These are phyloP conservation scores for Callaeas wilsoni DNA, from an alignment of 2,113 vertebrate genomes.

Conservation along the genomic window DNA sequence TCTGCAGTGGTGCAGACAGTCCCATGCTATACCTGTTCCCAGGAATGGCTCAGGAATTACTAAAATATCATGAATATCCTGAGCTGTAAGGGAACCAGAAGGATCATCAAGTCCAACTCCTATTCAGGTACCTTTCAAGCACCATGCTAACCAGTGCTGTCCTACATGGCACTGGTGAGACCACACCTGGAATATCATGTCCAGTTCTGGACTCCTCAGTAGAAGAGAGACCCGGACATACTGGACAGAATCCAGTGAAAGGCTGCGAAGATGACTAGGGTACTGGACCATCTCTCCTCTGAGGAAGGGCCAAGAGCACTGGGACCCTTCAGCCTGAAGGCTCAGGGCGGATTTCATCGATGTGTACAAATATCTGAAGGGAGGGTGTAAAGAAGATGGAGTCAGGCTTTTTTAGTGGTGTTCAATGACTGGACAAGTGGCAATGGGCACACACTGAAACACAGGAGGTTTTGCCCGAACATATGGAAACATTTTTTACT, in stretches of 20 bases:
- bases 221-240: background rate
- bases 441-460: background rate
- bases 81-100: background rate
- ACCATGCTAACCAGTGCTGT: background rate
- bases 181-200: background rate
- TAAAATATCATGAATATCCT: background rate
- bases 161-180: background rate
- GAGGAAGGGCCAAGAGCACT: background rate
- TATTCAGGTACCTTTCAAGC: background rate
- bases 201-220: background rate
- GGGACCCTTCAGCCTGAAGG: background rate
- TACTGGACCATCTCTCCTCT: background rate
- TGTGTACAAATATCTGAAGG: background rate
- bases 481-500: background rate
- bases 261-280: background rate
- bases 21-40: background rate
- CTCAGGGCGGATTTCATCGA: background rate
- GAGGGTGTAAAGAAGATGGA: background rate
- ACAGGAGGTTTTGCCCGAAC: background rate
- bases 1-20: background rate
- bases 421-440: background rate
- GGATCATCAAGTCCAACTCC: background rate
- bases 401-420: background rate
- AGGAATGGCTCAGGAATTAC: background rate
- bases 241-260: background rate